Evolutionary conservation across 2,113 vertebrate genomes (phyloP).

Genomic region (Gasterosteus nipponicus): DNA sequence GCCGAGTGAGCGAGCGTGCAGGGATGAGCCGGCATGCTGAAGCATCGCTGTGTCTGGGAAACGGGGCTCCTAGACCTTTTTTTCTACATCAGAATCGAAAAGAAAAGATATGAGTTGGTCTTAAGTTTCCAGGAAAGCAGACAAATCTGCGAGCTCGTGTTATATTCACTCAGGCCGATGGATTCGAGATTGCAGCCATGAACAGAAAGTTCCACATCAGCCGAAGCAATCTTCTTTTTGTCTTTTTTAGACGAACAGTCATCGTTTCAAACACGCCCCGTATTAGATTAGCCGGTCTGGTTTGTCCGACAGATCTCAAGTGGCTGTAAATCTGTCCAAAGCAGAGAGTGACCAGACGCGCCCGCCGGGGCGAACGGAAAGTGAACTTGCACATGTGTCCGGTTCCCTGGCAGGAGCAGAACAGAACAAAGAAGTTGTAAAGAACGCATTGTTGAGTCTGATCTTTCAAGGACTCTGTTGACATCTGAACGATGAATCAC

Average conservation of each 20-base stretch:
- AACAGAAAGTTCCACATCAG: background rate
- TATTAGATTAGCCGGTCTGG: background rate
- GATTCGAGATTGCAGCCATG: background rate
- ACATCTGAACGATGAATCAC: slow-evolving; percentile 4
- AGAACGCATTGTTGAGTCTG: slow-evolving; percentile 9
- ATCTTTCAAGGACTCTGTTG: background rate
- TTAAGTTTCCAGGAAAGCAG: background rate
- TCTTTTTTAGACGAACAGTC: background rate
- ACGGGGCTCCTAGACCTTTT: background rate
- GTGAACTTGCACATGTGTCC: background rate
- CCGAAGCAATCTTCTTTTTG: background rate
- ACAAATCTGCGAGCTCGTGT: background rate
- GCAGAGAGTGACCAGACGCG: background rate
- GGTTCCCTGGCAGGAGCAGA: background rate
- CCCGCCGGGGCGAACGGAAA: background rate
- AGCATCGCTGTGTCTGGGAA: background rate
- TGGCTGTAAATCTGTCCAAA: background rate
- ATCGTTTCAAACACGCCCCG: background rate
- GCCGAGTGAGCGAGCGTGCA: background rate
- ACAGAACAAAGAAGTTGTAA: background rate
- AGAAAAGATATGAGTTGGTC: background rate
- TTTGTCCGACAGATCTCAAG: background rate
- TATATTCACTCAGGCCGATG: background rate
- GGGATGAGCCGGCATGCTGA: background rate
- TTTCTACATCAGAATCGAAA: background rate